These are phyloP conservation scores for Calliphora vicina DNA, from an alignment of 1,140 invertebrate genomes.

Conservation along the genomic window DNA sequence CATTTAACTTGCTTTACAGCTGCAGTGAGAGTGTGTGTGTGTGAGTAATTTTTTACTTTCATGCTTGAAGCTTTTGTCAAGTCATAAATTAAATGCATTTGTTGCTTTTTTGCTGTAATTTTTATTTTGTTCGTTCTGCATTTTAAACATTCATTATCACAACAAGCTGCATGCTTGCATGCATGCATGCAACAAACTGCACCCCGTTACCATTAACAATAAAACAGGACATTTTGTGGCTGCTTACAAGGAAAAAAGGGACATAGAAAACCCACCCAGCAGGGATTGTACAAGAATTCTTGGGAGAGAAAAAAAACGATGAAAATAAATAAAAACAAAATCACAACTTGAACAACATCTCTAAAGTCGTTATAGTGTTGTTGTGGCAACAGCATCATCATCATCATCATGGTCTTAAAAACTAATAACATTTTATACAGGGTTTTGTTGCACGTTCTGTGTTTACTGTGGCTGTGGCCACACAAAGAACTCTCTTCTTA, in stretches of 20 bases:
- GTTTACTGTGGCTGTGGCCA: background rate
- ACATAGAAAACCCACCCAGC: background rate
- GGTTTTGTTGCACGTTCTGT: background rate
- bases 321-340: background rate
- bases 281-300: no score
- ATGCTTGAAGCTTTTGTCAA: background rate
- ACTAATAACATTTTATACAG: conserved; percentile 13
- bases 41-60: background rate
- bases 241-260: background rate
- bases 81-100: conserved; percentile 14
- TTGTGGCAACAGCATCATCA: background rate
- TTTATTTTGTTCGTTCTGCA: background rate
- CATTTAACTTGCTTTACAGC: background rate
- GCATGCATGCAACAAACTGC: conserved; percentile 6
- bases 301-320: background rate
- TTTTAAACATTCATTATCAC: conserved; percentile 24
- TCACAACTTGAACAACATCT: background rate
- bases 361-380: conserved; percentile 2
- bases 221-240: background rate
- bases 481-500: background rate
- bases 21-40: no score
- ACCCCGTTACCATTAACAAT: conserved; percentile 8
- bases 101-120: background rate
- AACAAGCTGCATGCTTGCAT: background rate
- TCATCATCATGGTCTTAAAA: conserved; percentile 15